phyloP scores from a whole-genome alignment of 2,797 vertebrate genomes.

The Clarias fuscus region DNA sequence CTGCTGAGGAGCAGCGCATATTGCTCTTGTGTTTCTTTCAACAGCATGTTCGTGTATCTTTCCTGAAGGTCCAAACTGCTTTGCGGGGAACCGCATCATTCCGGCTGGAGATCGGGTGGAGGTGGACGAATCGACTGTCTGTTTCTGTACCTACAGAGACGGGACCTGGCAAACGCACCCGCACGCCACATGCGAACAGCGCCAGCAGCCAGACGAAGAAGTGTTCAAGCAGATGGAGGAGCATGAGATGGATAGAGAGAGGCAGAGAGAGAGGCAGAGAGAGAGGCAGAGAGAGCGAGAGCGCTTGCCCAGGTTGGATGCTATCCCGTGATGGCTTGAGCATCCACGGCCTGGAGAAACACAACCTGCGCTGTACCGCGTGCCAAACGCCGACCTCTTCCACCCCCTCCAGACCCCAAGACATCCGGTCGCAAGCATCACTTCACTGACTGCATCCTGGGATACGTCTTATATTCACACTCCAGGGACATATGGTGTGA shows the following conservation, averaged over 20 bases:
- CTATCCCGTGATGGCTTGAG: constrained; percentile 69
- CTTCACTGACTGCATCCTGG: neutral
- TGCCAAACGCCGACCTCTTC: constrained; percentile 54
- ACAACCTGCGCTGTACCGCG: constrained; percentile 34
- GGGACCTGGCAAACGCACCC: constrained; percentile 75
- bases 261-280: constrained; percentile 46
- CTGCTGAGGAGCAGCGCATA: neutral
- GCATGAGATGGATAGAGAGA: constrained; percentile 40
- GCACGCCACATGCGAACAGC: constrained; percentile 65
- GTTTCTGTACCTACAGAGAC: constrained; percentile 72
- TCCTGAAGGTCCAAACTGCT: constrained; percentile 78
- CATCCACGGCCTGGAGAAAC: constrained; percentile 26
- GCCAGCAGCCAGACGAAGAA: constrained; percentile 52
- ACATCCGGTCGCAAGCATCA: constrained; percentile 27
- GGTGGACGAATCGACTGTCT: constrained; percentile 69
- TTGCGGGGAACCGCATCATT: constrained; percentile 74
- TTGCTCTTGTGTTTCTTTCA: neutral
- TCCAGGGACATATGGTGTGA: neutral
- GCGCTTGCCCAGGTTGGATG: constrained; percentile 52
- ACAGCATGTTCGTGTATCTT: neutral
- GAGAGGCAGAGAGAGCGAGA: constrained; percentile 46
- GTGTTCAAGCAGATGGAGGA: constrained; percentile 60
- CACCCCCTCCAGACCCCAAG: constrained; percentile 41
- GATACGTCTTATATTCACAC: neutral
- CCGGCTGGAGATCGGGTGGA: constrained; percentile 73